phyloP scores from a whole-genome alignment of 2,888 invertebrate genomes.

The Automeris io region DNA sequence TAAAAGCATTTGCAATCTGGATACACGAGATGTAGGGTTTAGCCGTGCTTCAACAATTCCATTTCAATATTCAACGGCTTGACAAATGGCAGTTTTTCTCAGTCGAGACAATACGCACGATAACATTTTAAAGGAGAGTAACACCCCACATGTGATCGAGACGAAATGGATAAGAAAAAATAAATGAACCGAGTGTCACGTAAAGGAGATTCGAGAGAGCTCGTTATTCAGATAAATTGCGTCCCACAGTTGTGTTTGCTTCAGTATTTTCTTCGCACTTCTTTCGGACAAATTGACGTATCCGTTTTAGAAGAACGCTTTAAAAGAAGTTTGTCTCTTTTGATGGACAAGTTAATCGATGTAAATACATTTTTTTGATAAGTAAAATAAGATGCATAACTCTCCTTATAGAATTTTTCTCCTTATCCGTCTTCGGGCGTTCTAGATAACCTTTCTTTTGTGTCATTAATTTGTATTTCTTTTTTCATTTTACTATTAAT shows the following conservation, averaged over 20 bases:
- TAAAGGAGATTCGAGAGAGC: conserved; percentile 67
- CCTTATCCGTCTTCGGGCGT: background rate
- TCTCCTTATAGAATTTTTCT: background rate
- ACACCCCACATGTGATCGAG: conserved; percentile 66
- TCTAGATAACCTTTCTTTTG: background rate
- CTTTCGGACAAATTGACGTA: conserved; percentile 44
- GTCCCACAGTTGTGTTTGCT: conserved; percentile 51
- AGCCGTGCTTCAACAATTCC: conserved; percentile 14
- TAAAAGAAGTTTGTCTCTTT: conserved; percentile 12
- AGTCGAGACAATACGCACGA: conserved; percentile 49
- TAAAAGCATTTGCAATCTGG: too few species aligned
- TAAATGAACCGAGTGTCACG: conserved; percentile 70
- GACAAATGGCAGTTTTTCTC: conserved; percentile 59
- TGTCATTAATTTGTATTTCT: too few species aligned
- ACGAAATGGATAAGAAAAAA: conserved; percentile 68
- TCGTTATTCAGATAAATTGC: conserved; percentile 72
- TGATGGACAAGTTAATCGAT: conserved; percentile 16
- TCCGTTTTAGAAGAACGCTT: conserved; percentile 8
- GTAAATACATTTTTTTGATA: conserved; percentile 12
- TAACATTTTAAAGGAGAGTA: conserved; percentile 63
- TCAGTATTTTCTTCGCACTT: conserved; percentile 39
- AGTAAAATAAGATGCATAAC: background rate
- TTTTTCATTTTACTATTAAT: too few species aligned
- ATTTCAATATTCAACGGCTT: conserved; percentile 30
- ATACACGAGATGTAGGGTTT: conserved; percentile 1